phyloP scores from a whole-genome alignment of 37 sponge, comb jelly and placozoan genomes.

The Halichondria panicea region DNA sequence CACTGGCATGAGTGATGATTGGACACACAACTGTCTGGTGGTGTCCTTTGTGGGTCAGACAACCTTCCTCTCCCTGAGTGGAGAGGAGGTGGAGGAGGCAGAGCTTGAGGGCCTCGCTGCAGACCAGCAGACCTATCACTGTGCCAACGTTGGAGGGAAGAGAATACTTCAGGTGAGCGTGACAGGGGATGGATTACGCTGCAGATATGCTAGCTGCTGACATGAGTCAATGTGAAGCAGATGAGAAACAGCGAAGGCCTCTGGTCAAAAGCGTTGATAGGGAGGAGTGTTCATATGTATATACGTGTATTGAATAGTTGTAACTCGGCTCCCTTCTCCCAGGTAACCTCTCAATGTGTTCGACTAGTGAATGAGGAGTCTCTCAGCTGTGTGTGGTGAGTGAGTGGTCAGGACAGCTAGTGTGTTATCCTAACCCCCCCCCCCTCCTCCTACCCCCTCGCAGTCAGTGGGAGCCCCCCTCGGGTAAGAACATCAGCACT shows the following conservation, averaged over 20 bases:
- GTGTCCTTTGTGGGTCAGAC: slow-evolving; percentile 87
- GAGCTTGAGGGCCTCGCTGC: slow-evolving; percentile 69
- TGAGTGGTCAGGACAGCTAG: too few relatives aligned
- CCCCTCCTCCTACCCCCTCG: neutral
- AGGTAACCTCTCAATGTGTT: slow-evolving; percentile 63
- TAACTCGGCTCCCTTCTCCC: neutral
- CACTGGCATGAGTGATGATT: slow-evolving; percentile 12
- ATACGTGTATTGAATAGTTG: neutral
- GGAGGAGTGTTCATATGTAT: neutral
- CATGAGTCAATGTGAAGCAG: neutral
- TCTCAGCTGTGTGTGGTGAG: slow-evolving; percentile 54
- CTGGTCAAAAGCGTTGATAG: neutral
- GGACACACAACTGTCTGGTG: slow-evolving; percentile 67
- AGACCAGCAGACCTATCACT: slow-evolving; percentile 79
- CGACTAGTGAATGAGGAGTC: slow-evolving; percentile 52
- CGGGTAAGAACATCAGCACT: slow-evolving; percentile 76
- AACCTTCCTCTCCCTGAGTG: slow-evolving; percentile 70
- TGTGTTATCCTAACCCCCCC: too few relatives aligned
- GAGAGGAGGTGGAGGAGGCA: slow-evolving; percentile 92
- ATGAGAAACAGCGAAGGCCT: too few relatives aligned
- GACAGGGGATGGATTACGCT: too few relatives aligned
- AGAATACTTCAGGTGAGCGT: slow-evolving; percentile 72
- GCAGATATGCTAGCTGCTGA: too few relatives aligned
- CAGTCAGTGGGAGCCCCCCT: slow-evolving; percentile 87
- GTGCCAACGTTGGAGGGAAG: slow-evolving; percentile 70